Evolutionary conservation across 1,140 invertebrate genomes (phyloP), one percentile per base, ranked within the genome.

Genomic region (Euschistus heros): DNA sequence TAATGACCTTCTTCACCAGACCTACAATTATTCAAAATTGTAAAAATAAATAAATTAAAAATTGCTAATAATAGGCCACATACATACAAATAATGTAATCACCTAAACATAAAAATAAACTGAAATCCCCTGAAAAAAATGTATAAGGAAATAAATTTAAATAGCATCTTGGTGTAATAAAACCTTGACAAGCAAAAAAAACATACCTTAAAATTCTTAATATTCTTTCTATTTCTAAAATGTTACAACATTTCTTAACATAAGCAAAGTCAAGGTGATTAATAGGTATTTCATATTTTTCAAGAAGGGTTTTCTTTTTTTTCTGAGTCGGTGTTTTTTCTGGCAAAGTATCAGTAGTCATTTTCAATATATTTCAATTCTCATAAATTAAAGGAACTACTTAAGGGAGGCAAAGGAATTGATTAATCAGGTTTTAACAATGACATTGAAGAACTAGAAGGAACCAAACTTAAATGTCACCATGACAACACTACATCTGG

Each of bases 1-100:
- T 76, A 87, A 65, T 73, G 72, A 2, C 85, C 85, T 76, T 86
- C 85, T 73, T 86, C 81, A n/a, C 84, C 83, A 37, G 84, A 86
- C 66, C 80, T 80, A 65, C n/a, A 67, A 67, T 27, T 7, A 7
- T 22, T 30, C n/a, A n/a, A 6, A 26, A n/a, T 2, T 18, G 4
- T 22, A 13, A 22, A 1, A 60, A 27, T 27, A 22, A 1, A 8
- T 5, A 8, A 60, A 7, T 18, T 26, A 5, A 60, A 60, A 22
- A 27, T 10, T 6, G 1, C 57, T 1, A 30, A 30, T 7, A 27
- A 0, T 30, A 60, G 18, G 24, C 15, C 18, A 33, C 27, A 60
- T 22, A 22, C 17, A 30, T 27, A 30, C 5, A n/a, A 26, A 18
- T 8, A 30, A 17, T 1, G n/a, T 27, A 60, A 30, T 60, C n/a